Evolutionary conservation across 2,888 invertebrate species (phyloP).

Genomic region (Ectemnius continuus): DNA sequence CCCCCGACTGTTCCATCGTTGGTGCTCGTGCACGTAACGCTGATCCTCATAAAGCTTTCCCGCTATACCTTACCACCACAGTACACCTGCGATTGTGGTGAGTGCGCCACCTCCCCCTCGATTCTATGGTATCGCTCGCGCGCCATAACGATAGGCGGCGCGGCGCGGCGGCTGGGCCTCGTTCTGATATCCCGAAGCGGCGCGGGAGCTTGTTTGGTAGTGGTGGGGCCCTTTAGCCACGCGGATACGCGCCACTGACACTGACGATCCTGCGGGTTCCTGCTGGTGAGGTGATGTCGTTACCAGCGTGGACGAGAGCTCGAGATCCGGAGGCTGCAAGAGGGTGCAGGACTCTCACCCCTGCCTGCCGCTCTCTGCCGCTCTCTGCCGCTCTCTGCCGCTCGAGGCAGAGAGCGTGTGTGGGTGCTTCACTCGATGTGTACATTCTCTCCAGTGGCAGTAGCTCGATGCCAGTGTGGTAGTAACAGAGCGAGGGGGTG

Average conservation of each 20-base stretch:
- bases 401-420: background rate
- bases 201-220: no score
- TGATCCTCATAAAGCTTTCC: conserved; percentile 2
- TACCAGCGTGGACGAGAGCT: conserved; percentile 3
- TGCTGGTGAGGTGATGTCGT: background rate
- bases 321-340: background rate
- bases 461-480: conserved; percentile 36
- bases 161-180: no score
- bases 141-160: no score
- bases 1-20: background rate
- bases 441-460: conserved; percentile 13
- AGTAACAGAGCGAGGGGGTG: conserved; percentile 55
- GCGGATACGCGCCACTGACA: background rate
- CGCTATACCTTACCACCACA: background rate
- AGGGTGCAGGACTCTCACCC: background rate
- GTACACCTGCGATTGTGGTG: conserved; percentile 9
- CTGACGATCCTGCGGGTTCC: background rate
- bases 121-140: no score
- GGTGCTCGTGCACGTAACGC: conserved; percentile 7
- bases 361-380: no score
- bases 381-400: background rate
- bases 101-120: background rate
- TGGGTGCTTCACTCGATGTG: background rate
- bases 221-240: no score
- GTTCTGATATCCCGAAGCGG: no score